Percentiles rank a stretch among this genome's conserved stretches.
Conservation (phyloP, 2,888 invertebrate species). For the Drosophila neotestacea region DNA sequence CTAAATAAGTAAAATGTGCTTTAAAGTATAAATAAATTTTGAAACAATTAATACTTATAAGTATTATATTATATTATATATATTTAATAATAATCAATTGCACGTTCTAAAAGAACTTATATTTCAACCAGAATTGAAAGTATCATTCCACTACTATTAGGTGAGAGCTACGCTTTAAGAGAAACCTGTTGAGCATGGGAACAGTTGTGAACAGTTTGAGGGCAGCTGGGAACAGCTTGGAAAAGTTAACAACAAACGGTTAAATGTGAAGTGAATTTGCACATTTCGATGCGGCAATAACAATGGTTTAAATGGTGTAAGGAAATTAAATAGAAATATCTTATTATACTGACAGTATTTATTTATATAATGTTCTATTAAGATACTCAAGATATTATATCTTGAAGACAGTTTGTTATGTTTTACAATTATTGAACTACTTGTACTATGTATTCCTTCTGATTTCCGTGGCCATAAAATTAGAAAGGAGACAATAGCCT, state of each 20-base stretch:
- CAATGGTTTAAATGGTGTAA: neutral
- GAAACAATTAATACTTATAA: too few species aligned
- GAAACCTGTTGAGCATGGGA: constrained; percentile 21
- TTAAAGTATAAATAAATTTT: too few species aligned
- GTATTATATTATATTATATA: too few species aligned
- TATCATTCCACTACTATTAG: constrained; percentile 10
- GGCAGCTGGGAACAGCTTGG: constrained; percentile 4
- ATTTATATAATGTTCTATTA: neutral
- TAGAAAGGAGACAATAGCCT: constrained; percentile 26
- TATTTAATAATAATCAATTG: too few species aligned
- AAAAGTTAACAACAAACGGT: constrained; percentile 1
- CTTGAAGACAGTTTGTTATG: neutral
- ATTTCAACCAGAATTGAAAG: neutral
- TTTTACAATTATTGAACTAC: neutral
- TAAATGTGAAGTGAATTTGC: neutral
- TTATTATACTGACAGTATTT: neutral
- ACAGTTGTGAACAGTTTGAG: constrained; percentile 15
- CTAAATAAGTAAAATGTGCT: too few species aligned
- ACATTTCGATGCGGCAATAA: constrained; percentile 8
- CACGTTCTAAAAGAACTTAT: neutral
- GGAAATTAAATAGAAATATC: neutral
- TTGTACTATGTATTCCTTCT: constrained; percentile 8
- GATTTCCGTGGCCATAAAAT: constrained; percentile 6
- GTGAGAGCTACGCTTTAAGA: constrained; percentile 14
- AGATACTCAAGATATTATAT: neutral